Conservation (phyloP, 1,140 invertebrate genomes). For the Ctenoplectra terminalis region DNA sequence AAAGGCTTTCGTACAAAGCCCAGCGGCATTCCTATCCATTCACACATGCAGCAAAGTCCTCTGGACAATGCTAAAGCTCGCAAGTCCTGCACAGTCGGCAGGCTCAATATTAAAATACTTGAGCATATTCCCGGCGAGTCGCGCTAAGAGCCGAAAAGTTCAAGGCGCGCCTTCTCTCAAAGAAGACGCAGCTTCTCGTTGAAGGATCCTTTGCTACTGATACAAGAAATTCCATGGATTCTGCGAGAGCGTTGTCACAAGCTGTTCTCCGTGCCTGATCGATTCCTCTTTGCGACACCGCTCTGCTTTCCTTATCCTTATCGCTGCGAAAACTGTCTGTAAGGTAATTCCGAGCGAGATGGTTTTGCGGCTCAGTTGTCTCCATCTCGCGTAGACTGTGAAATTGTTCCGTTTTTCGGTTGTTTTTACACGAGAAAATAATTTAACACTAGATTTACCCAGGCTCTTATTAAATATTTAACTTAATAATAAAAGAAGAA, state of each 20-base stretch:
- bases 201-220: conserved; percentile 35
- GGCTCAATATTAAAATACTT: conserved; percentile 76
- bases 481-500: too few species aligned
- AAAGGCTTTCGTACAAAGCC: conserved; percentile 67
- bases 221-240: conserved; percentile 64
- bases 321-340: conserved; percentile 37
- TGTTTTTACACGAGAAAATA: too few species aligned
- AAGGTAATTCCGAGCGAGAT: too few species aligned
- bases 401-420: too few species aligned
- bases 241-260: conserved; percentile 58
- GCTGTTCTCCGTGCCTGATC: conserved; percentile 1
- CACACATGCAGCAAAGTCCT: conserved; percentile 62
- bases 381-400: too few species aligned
- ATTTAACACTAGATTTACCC: too few species aligned
- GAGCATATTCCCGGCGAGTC: conserved; percentile 54
- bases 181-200: conserved; percentile 28
- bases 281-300: conserved; percentile 42
- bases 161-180: conserved; percentile 56
- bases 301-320: conserved; percentile 34
- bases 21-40: conserved; percentile 70
- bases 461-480: too few species aligned
- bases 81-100: conserved; percentile 50
- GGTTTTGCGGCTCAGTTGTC: too few species aligned
- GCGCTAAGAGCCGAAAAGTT: conserved; percentile 67
- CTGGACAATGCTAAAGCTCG: conserved; percentile 66